A percentile compares a stretch with the other conserved stretches of the same genome.
Conservation (phyloP, 2,888 invertebrate species). For the Tenthredo amoena region DNA sequence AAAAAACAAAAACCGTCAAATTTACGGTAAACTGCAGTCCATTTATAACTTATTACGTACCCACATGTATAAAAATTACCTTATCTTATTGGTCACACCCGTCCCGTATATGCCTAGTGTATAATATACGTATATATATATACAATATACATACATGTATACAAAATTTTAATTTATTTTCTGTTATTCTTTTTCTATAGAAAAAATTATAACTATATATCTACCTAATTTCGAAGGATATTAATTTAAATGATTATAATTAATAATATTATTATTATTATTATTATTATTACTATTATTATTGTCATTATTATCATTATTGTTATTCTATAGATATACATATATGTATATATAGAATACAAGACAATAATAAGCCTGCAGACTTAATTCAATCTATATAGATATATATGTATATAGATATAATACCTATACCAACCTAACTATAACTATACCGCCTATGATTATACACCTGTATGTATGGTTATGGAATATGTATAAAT, state of each 20-base stretch:
- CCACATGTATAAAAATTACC: background rate
- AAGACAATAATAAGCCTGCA: slow-evolving; percentile 34
- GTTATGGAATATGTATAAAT: slow-evolving; percentile 17
- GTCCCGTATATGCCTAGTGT: background rate
- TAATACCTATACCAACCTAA: background rate
- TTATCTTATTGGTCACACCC: background rate
- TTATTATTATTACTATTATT: background rate
- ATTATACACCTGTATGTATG: background rate
- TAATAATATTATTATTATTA: background rate
- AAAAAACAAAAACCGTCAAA: background rate
- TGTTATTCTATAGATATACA: background rate
- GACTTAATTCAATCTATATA: background rate
- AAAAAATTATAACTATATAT: background rate
- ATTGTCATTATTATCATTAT: slow-evolving; percentile 1
- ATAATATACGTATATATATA: background rate
- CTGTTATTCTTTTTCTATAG: no score
- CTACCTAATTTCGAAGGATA: background rate
- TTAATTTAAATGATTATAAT: background rate
- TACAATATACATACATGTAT: background rate
- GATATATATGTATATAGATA: slow-evolving; percentile 10
- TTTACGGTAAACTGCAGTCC: background rate
- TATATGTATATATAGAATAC: background rate
- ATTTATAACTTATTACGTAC: background rate
- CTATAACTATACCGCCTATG: background rate
- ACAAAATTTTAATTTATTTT: background rate